A percentile compares a stretch with the other conserved stretches of the same genome.
These are phyloP conservation scores for Tribolium freemani DNA, from an alignment of 2,888 invertebrate genomes.

Conservation along the genomic window DNA sequence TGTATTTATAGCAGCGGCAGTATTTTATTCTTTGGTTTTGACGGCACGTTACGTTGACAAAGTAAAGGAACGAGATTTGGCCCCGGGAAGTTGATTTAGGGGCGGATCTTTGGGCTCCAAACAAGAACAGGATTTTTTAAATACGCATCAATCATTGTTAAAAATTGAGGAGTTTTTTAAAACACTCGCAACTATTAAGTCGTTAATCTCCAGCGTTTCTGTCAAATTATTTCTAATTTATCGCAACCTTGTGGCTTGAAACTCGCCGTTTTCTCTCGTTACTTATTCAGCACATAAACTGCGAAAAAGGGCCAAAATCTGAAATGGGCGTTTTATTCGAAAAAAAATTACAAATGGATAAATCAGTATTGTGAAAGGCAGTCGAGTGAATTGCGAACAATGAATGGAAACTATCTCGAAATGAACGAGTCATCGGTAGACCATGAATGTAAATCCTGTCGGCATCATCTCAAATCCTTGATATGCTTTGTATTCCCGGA, in stretches of 20 bases:
- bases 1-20: neutral
- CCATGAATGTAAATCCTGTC: conserved; percentile 12
- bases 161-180: no score
- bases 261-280: neutral
- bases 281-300: neutral
- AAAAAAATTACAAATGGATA: no score
- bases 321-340: no score
- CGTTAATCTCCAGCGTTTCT: no score
- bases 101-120: neutral
- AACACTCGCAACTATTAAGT: no score
- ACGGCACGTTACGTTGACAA: neutral
- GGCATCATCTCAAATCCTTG: conserved; percentile 14
- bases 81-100: neutral
- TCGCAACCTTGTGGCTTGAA: no score
- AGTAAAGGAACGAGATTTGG: neutral
- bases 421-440: conserved; percentile 4
- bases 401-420: conserved; percentile 7
- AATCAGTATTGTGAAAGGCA: neutral
- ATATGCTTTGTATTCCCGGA: conserved; percentile 15
- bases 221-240: no score
- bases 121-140: no score
- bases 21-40: conserved; percentile 7
- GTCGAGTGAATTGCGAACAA: no score
- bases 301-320: no score
- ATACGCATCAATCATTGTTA: no score